These are phyloP conservation scores for Invenusta paracnida DNA, from an alignment of 2,888 invertebrate genomes.

Conservation along the genomic window DNA sequence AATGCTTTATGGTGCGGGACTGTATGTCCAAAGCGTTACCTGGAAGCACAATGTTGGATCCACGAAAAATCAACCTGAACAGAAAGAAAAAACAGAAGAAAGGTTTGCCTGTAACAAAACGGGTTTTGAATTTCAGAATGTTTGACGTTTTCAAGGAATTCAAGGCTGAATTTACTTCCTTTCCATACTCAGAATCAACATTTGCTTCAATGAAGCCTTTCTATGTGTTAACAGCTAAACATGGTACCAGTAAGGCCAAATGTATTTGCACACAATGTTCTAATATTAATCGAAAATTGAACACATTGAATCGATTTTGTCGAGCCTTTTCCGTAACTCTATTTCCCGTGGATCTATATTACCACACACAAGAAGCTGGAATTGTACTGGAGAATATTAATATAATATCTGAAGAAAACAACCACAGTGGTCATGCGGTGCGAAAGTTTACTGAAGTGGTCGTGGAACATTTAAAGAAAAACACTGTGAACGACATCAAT, in stretches of 20 bases:
- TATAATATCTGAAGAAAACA: not conserved
- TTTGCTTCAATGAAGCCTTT: not conserved
- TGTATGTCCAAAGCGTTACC: not conserved
- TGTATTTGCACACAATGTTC: not conserved
- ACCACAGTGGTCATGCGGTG: conserved; percentile 14
- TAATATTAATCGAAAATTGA: not conserved
- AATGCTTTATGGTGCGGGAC: not conserved
- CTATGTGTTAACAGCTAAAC: not conserved
- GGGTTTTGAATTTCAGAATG: not conserved
- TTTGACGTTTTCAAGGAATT: not conserved
- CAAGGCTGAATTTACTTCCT: not conserved
- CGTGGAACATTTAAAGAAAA: not conserved
- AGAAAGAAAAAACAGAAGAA: not conserved
- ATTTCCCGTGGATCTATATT: not conserved
- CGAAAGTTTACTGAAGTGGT: not conserved
- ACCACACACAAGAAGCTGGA: not conserved
- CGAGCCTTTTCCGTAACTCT: not conserved
- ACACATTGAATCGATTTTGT: not conserved
- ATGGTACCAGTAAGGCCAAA: not conserved
- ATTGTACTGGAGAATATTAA: not conserved
- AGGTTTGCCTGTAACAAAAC: not conserved
- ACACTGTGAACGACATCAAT: not conserved
- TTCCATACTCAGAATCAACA: not conserved
- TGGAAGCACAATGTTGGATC: not conserved
- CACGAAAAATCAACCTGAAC: not conserved